Evolutionary conservation across 1,140 invertebrate species (phyloP).

Genomic region (Microvelia longipes): DNA sequence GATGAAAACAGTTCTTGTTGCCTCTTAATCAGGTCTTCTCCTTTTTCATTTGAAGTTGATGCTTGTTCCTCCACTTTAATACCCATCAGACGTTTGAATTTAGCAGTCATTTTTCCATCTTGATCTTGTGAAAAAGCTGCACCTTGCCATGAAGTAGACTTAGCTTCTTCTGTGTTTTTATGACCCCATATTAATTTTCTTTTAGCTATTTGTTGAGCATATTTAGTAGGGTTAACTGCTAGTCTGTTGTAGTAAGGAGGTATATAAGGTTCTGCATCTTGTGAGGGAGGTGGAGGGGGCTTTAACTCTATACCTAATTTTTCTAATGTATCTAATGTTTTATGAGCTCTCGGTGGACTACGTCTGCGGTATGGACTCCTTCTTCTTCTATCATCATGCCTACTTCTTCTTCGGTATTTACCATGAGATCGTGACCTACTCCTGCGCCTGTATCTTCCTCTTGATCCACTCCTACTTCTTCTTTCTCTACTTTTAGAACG

Average conservation of each 20-base stretch:
- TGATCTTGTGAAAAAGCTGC: slow-evolving; percentile 73
- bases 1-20: slow-evolving; percentile 81
- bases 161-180: slow-evolving; percentile 27
- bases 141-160: slow-evolving; percentile 54
- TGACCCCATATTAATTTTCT: slow-evolving; percentile 32
- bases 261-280: slow-evolving; percentile 10
- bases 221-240: slow-evolving; percentile 61
- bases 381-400: background rate
- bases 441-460: background rate
- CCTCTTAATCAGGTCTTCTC: slow-evolving; percentile 42
- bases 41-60: slow-evolving; percentile 1
- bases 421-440: background rate
- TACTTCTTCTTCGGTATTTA: background rate
- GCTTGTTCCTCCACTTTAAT: slow-evolving; percentile 47
- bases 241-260: slow-evolving; percentile 66
- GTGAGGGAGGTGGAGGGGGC: slow-evolving; percentile 16
- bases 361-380: background rate
- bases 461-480: background rate
- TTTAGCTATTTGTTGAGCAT: slow-evolving; percentile 77
- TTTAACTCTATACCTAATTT: slow-evolving; percentile 24
- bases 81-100: slow-evolving; percentile 90
- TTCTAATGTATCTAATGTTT: slow-evolving; percentile 13
- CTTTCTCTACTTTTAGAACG: background rate
- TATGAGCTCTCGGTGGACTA: background rate
- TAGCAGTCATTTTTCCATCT: slow-evolving; percentile 80